Conservation (phyloP, 2,113 vertebrate genomes). For the Theristicus caerulescens region DNA sequence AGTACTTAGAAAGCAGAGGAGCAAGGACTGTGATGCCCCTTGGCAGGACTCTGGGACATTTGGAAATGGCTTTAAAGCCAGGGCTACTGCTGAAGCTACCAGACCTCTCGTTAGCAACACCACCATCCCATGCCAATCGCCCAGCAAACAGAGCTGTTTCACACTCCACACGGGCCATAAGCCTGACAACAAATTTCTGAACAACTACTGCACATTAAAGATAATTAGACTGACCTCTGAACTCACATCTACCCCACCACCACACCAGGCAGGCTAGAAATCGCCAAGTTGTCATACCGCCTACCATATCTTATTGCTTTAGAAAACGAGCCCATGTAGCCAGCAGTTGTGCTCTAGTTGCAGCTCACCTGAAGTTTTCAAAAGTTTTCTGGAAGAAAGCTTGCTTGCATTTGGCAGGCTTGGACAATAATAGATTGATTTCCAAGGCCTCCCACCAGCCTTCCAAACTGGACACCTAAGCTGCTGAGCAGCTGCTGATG, state of each 20-base stretch:
- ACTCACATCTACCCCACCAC: neutral
- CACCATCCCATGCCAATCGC: neutral
- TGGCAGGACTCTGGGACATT: neutral
- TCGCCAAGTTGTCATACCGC: neutral
- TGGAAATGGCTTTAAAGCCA: neutral
- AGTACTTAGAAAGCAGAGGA: neutral
- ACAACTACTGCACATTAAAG: neutral
- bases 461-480: neutral
- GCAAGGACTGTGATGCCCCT: neutral
- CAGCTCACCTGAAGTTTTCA: constrained; percentile 10
- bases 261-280: neutral
- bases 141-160: neutral
- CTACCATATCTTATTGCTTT: neutral
- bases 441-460: neutral
- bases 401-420: neutral
- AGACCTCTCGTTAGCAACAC: neutral
- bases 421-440: neutral
- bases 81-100: neutral
- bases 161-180: neutral
- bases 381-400: constrained; percentile 19
- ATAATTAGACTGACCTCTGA: neutral
- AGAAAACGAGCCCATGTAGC: neutral
- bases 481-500: neutral
- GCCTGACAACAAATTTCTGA: neutral
- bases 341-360: constrained; percentile 6